Evolutionary conservation across 2,113 vertebrate species (phyloP).

Genomic region (Pomatostomus ruficeps): DNA sequence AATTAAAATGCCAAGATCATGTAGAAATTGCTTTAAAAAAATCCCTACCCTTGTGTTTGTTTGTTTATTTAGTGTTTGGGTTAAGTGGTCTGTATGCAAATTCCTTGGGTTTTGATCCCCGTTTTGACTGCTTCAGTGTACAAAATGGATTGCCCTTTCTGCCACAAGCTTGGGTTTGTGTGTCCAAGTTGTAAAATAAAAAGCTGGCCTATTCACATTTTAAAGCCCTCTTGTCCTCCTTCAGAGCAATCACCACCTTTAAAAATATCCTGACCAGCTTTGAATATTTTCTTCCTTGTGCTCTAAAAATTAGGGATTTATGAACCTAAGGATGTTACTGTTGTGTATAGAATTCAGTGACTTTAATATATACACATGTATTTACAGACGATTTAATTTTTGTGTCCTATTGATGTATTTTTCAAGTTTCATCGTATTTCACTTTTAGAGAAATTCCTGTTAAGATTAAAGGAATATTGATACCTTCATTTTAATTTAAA

Average conservation of each 20-base stretch:
- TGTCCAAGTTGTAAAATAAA: slow-evolving; percentile 58
- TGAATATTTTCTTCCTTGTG: background rate
- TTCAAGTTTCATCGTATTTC: background rate
- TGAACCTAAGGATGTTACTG: background rate
- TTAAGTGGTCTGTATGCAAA: slow-evolving; percentile 17
- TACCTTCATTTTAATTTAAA: background rate
- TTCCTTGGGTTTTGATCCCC: slow-evolving; percentile 42
- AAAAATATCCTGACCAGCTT: slow-evolving; percentile 2
- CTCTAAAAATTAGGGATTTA: background rate
- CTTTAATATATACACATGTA: background rate
- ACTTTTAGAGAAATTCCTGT: background rate
- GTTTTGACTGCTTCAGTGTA: slow-evolving; percentile 2
- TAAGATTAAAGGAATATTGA: slow-evolving; percentile 5
- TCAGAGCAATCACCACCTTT: slow-evolving; percentile 14
- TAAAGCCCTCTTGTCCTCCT: slow-evolving; percentile 61
- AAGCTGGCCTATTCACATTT: slow-evolving; percentile 50
- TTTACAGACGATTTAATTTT: slow-evolving; percentile 21
- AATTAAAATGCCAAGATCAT: background rate
- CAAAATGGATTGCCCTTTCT: slow-evolving; percentile 43
- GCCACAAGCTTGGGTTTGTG: slow-evolving; percentile 30
- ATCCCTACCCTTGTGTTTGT: background rate
- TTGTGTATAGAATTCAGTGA: background rate
- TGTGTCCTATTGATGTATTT: background rate
- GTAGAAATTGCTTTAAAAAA: background rate
- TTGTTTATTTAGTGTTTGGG: slow-evolving; percentile 31